Base-by-base conservation (phyloP, 2,113 vertebrate species). In the Oryzias celebensis region DNA sequence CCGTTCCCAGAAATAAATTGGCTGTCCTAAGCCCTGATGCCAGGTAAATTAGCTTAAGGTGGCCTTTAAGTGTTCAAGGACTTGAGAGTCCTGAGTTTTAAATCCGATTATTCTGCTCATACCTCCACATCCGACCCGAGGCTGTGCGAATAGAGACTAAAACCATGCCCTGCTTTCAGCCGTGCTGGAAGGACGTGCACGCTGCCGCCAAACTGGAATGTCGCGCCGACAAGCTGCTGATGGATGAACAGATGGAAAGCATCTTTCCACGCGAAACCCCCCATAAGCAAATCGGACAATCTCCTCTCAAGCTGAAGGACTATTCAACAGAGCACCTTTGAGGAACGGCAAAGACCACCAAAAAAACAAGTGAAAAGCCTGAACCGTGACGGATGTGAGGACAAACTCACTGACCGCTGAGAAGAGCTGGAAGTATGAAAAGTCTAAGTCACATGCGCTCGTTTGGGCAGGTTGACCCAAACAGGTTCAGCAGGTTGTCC, bases 21-120 rank as follows among this genome's bases (percentile, higher is more conserved):
- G 52, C 81, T 85, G 78, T 78, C 84, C 73, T 83, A 89, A 86
- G 83, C 74, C 87, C 69, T 7, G 77, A 81, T 80, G 84, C 72
- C 86, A 87, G 85, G 90, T 87, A 90, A 91, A 91, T 91, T 88
- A 90, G 87, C 90, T 91, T 91, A 90, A 80, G 85, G 81, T 91
- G 85, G 80, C 83, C 83, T 91, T 90, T 86, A 90, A 90, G 73
- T 78, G 80, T 89, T 86, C 62, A 51, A 81, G 77, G 85, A 89
- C 71, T 90, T 83, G 82, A 84, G 78, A 75, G 75, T 83, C 84
- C 78, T 41, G 62, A 85, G 80, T 89, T 84, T 89, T 80, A 90
- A 91, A 91, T 92, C 85, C 55, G 79, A 90, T 91, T 90, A 91
- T 80, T 82, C 41, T 66, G 63, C 83, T 84, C 85, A 85, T 73